A percentile compares a stretch with the other conserved stretches of the same genome.
Evolutionary conservation across 2,113 vertebrate species (phyloP).

Genomic region (Sclerurus mexicanus): DNA sequence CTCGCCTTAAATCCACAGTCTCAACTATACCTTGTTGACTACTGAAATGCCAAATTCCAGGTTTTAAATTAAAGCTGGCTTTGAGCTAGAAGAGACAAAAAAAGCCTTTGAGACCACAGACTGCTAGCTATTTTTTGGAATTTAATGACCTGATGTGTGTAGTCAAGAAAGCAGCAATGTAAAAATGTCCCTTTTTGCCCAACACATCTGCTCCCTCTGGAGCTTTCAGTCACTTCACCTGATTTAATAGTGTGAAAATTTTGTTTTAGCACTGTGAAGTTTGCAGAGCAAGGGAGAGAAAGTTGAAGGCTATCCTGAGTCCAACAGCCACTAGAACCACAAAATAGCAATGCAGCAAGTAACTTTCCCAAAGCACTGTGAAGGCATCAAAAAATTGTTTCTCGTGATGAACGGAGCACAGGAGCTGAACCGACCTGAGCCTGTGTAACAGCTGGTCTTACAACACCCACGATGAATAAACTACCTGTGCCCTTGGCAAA

Average conservation of each 20-base stretch:
- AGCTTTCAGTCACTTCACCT: neutral
- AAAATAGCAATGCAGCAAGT: neutral
- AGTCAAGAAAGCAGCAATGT: neutral
- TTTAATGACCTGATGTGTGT: neutral
- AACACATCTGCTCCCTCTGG: neutral
- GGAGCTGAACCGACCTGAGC: neutral
- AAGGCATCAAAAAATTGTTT: neutral
- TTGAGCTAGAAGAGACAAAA: neutral
- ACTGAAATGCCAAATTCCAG: neutral
- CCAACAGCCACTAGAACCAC: neutral
- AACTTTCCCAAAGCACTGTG: neutral
- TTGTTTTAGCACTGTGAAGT: neutral
- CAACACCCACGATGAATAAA: neutral
- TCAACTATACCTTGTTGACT: conserved; percentile 21
- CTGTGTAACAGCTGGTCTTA: neutral
- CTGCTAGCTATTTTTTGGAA: neutral
- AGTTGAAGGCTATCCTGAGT: neutral
- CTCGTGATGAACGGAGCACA: neutral
- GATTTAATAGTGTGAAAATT: neutral
- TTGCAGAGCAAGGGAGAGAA: neutral
- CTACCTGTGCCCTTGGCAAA: neutral
- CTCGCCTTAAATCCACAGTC: neutral
- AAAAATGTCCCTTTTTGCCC: conserved; percentile 6
- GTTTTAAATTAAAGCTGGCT: conserved; percentile 45
- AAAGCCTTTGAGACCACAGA: conserved; percentile 12